Base-by-base conservation (phyloP, 1,140 invertebrate species). In the Luehdorfia chinensis region DNA sequence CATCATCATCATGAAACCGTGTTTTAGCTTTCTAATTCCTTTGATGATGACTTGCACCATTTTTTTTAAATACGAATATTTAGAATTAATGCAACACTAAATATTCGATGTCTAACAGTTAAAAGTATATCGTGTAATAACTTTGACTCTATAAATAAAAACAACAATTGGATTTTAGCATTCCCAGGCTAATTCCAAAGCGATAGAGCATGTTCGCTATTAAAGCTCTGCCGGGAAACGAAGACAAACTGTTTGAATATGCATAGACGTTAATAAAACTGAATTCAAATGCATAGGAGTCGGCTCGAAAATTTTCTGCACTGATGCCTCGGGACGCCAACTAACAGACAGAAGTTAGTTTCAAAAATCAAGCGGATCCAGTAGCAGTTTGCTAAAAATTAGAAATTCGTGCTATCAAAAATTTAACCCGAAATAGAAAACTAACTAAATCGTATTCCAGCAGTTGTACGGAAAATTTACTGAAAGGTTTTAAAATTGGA, bases 241-340 rank as follows among this genome's bases (percentile, higher is more conserved):
- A 58, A 54, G 49, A 59, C 50, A 54, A 66, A 74, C 69, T 72
- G 52, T 69, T 77, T 80, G 59, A 75, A 76, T 78, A 80, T 78
- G 75, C 73, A 83, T 72, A 64, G 59, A 61, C 70, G 53, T 62
- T 71, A 71, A 76, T 76, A 70, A 70, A 72, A 69, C 66, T 59
- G 57, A 34, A 72, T 66, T 67, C 58, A 59, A 74, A 68, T 66
- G 63, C 53, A 56, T 49, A 55, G 45, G 36, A 36, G 9, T 53
- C 18, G 54, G 14, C 41, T 55, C 9, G 36, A 62, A 70, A 66
- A 75, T 70, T 66, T 58, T 37, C 44, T 49, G 59, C n/a, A 59
- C 58, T 65, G 54, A 75, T 50, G 66, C 60, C 71, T 72, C 62
- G 34, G 66, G 59, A 65, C 47, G 50, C 57, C 54, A 64, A 63